A percentile compares a stretch with the other conserved stretches of the same genome.
Evolutionary conservation across 1,140 invertebrate genomes (phyloP).

Genomic region (Drosophila arizonae): DNA sequence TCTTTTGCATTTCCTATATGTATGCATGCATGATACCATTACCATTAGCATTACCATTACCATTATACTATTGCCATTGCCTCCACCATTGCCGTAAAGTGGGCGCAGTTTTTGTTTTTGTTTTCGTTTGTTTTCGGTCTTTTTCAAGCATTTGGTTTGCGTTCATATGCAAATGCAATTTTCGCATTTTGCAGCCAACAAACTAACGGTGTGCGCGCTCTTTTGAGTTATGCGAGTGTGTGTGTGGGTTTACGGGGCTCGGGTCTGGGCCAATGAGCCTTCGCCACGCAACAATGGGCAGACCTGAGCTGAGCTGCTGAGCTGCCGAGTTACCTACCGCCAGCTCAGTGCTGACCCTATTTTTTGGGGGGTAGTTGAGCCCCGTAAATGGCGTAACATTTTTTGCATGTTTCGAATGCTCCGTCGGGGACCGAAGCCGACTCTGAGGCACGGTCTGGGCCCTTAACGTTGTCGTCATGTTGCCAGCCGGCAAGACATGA

Average conservation of each 20-base stretch:
- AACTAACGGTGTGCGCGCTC: constrained; percentile 79
- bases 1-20: constrained; percentile 79
- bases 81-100: constrained; percentile 61
- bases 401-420: constrained; percentile 66
- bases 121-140: constrained; percentile 52
- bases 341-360: constrained; percentile 59
- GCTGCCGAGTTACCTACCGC: not conserved
- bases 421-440: constrained; percentile 14
- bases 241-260: constrained; percentile 2
- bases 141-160: constrained; percentile 67
- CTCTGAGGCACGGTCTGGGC: constrained; percentile 15
- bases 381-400: constrained; percentile 77
- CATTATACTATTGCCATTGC: constrained; percentile 44
- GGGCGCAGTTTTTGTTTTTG: constrained; percentile 64
- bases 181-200: constrained; percentile 58
- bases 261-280: constrained; percentile 73
- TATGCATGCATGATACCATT: constrained; percentile 76
- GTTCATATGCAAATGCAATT: constrained; percentile 78
- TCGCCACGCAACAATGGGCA: constrained; percentile 75
- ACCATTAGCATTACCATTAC: constrained; percentile 59
- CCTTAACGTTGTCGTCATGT: constrained; percentile 76
- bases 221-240: constrained; percentile 73
- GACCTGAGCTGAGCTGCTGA: constrained; percentile 10
- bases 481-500: constrained; percentile 48
- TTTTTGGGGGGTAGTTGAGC: constrained; percentile 66